Base-by-base conservation (phyloP, 2,888 invertebrate species). In the Hypsopygia costalis region DNA sequence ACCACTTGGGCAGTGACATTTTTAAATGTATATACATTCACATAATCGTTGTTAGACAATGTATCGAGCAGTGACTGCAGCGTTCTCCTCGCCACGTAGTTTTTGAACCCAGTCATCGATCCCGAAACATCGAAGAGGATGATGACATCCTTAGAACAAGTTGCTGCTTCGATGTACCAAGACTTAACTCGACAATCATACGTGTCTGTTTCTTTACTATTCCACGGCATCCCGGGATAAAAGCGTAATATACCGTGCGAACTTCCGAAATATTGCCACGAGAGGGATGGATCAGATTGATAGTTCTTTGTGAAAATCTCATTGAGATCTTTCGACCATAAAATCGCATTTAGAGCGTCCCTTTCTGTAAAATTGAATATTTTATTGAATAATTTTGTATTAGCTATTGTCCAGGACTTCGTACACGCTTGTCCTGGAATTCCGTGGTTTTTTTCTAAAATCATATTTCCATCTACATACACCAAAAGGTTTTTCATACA, bases 191-290 rank as follows among this genome's bases (percentile, higher is more conserved):
- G 92, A 63, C 97, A 98, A 76, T 99, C 99, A 77, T 97, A 99
- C 1, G 94, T 91, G 71, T 98, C 97, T 0, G 69, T 68, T 7
- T 55, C 55, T 7, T 69, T 65, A 39, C 58, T 63, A 30, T 79
- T 81, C 95, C 95, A 95, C 11, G 92, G 91, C 76, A 93, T 91
- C 1, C 94, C 95, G 37, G 99, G 99, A 86, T 94, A 99, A 69
- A 96, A 95, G 5, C 99, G 89, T 59, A 99, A 91, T 62, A 99
- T 94, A 8, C 99, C 99, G 2, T 95, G 93, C 21, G 96, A 93
- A 55, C 97, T 97, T 20, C 99, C 98, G 76, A 99, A 99, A 80
- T 98, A 98, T 81, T 99, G 99, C 97, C 98, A 99, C 0, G 94
- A 94, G 25, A 98, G 79, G 0, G 97, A 95, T 0, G 97, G 97